These are phyloP conservation scores for Rhineura floridana DNA, from an alignment of 2,113 vertebrate species.

Conservation along the genomic window DNA sequence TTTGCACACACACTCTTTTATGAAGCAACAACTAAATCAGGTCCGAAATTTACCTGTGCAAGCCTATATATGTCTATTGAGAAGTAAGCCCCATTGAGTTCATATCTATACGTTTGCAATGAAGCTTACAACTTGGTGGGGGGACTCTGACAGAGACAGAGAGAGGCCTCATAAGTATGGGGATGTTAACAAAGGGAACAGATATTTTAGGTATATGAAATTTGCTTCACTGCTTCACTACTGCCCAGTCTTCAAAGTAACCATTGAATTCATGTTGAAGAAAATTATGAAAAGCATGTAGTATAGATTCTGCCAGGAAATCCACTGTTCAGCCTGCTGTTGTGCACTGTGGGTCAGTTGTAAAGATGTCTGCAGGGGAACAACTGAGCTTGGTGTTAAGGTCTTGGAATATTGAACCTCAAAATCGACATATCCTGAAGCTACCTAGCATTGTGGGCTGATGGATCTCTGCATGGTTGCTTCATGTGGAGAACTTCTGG, in stretches of 20 bases:
- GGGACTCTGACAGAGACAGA: background rate
- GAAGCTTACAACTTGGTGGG: background rate
- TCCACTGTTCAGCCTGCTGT: background rate
- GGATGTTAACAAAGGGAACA: slow-evolving; percentile 30
- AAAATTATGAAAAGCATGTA: slow-evolving; percentile 21
- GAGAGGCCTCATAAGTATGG: slow-evolving; percentile 23
- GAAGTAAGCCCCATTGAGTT: background rate
- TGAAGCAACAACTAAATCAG: background rate
- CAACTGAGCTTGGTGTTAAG: no score
- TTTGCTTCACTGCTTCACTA: background rate
- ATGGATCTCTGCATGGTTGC: no score
- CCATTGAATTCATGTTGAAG: slow-evolving; percentile 9
- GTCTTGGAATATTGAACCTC: no score
- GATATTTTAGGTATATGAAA: slow-evolving; percentile 16
- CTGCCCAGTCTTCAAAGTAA: background rate
- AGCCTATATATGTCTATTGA: background rate
- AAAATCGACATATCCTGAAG: no score
- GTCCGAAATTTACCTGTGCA: background rate
- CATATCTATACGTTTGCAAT: background rate
- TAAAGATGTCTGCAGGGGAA: background rate
- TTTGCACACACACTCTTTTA: background rate
- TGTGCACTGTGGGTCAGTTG: background rate
- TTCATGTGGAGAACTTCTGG: no score
- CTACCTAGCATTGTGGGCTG: no score
- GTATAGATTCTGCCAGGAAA: background rate